These are phyloP conservation scores for Sorex araneus DNA, from an alignment of 2,113 vertebrate species.

Conservation along the genomic window DNA sequence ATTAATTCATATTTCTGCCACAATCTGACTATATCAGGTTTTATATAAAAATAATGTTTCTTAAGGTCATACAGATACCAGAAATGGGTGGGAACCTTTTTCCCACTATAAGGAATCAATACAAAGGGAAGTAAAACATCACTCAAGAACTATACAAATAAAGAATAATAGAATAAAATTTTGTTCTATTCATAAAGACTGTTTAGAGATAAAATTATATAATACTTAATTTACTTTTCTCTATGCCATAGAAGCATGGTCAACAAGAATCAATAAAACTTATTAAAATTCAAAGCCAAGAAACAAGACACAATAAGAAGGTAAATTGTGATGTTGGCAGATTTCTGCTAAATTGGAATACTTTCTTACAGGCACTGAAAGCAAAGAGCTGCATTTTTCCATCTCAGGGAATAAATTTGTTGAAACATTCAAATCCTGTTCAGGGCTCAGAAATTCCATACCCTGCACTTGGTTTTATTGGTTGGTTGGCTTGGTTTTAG, in stretches of 20 bases:
- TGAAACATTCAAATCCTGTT: not conserved
- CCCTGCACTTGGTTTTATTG: too few species aligned
- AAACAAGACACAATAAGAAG: constrained; percentile 62
- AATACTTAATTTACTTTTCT: constrained; percentile 65
- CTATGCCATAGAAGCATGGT: constrained; percentile 63
- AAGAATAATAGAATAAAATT: constrained; percentile 61
- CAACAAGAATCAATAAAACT: constrained; percentile 58
- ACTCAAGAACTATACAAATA: constrained; percentile 18
- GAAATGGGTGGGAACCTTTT: not conserved
- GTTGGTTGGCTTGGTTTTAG: too few species aligned
- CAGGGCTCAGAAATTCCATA: too few species aligned
- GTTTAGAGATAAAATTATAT: constrained; percentile 50
- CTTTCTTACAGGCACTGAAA: constrained; percentile 10
- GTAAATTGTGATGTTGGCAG: constrained; percentile 62
- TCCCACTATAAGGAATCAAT: not conserved
- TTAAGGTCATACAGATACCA: not conserved
- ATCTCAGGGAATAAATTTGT: constrained; percentile 46
- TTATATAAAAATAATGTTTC: constrained; percentile 23
- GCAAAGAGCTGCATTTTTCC: constrained; percentile 51
- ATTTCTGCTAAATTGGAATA: constrained; percentile 70
- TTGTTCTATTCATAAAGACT: not conserved
- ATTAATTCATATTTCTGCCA: constrained; percentile 55
- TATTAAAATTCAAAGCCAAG: constrained; percentile 75
- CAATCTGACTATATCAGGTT: constrained; percentile 21
- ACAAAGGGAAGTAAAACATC: not conserved